phyloP scores from a whole-genome alignment of 2,113 vertebrate species.

The Laticauda laticaudata region DNA sequence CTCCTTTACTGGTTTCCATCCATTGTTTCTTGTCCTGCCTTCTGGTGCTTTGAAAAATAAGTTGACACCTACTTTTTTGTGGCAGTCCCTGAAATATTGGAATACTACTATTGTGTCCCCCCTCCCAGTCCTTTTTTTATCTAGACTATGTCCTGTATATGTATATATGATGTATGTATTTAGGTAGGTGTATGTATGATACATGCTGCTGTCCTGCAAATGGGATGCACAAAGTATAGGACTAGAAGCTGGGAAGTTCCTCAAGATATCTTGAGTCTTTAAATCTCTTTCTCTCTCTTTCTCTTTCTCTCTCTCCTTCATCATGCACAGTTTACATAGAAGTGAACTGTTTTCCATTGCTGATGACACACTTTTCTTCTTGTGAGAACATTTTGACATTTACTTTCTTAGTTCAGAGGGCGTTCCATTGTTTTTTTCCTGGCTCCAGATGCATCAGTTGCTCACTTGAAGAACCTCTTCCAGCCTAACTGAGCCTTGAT shows the following conservation, averaged over 20 bases:
- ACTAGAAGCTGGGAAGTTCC: no score
- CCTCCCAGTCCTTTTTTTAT: no score
- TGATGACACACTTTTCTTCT: background rate
- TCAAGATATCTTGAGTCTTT: background rate
- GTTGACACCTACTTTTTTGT: no score
- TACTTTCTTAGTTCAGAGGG: background rate
- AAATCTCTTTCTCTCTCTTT: no score
- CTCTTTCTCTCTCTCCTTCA: background rate
- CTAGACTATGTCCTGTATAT: no score
- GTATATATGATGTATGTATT: no score
- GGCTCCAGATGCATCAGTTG: constrained; percentile 20
- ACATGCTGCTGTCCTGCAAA: no score
- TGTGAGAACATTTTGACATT: background rate
- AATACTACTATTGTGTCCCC: no score
- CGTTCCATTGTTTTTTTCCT: constrained; percentile 34
- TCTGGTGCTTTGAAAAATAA: no score
- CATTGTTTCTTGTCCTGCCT: no score
- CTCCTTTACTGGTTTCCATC: no score
- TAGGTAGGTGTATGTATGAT: background rate
- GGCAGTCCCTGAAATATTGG: no score
- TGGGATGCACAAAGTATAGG: background rate
- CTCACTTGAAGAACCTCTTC: constrained; percentile 41
- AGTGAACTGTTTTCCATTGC: background rate
- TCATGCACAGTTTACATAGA: background rate
- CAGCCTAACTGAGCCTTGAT: constrained; percentile 31